Evolutionary conservation across 2,113 vertebrate genomes (phyloP).

Genomic region (Cynoglossus semilaevis): DNA sequence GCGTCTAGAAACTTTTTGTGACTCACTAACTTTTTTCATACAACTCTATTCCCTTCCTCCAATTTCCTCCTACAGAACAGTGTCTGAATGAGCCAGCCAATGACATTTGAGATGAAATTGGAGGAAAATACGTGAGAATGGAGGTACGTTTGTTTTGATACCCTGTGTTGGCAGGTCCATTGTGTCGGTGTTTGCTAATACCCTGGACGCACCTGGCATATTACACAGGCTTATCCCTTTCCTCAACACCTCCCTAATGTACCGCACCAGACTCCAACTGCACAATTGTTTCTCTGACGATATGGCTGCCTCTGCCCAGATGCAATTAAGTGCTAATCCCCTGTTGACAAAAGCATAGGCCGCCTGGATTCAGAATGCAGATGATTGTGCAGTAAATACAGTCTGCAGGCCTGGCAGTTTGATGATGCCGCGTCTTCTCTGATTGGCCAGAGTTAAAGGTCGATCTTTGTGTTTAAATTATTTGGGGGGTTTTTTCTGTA

Average conservation of each 20-base stretch:
- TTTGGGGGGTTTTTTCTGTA: neutral
- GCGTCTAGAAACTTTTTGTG: too few species aligned
- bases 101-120: slow-evolving; percentile 36
- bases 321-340: slow-evolving; percentile 61
- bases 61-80: slow-evolving; percentile 15
- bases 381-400: slow-evolving; percentile 33
- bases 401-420: slow-evolving; percentile 16
- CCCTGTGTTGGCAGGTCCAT: slow-evolving; percentile 52
- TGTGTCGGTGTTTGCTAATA: slow-evolving; percentile 52
- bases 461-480: slow-evolving; percentile 1
- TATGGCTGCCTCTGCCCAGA: slow-evolving; percentile 38
- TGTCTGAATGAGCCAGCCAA: slow-evolving; percentile 4
- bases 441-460: slow-evolving; percentile 29
- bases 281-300: slow-evolving; percentile 36
- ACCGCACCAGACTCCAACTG: slow-evolving; percentile 9
- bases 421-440: slow-evolving; percentile 12
- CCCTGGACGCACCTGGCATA: slow-evolving; percentile 61
- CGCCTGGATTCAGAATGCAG: slow-evolving; percentile 39
- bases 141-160: slow-evolving; percentile 43
- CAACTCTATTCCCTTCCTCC: too few species aligned
- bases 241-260: slow-evolving; percentile 63
- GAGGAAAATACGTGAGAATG: slow-evolving; percentile 28
- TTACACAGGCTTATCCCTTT: slow-evolving; percentile 59
- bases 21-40: too few species aligned
- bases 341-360: slow-evolving; percentile 50